phyloP scores from a whole-genome alignment of 2,113 vertebrate genomes.

The Callipepla squamata region DNA sequence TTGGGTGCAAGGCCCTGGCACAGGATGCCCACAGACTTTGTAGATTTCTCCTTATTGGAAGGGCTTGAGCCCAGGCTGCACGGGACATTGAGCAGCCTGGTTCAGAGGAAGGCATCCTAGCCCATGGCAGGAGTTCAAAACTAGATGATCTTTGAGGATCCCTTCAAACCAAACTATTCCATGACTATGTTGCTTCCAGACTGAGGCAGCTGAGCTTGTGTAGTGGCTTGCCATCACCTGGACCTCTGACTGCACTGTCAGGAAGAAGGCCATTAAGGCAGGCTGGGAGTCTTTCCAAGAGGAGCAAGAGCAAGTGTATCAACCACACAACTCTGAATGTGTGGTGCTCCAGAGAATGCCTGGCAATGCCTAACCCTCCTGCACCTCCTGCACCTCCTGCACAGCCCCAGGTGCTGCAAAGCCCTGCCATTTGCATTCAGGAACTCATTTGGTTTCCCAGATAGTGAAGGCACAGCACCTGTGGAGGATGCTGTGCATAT shows the following conservation, averaged over 20 bases:
- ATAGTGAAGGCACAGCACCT: background rate
- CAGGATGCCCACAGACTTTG: background rate
- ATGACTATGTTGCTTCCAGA: background rate
- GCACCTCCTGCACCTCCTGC: background rate
- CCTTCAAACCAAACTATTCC: background rate
- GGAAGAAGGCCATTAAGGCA: background rate
- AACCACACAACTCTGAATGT: background rate
- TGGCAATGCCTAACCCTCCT: background rate
- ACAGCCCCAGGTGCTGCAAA: background rate
- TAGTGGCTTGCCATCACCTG: background rate
- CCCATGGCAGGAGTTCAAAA: background rate
- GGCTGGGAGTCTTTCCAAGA: background rate
- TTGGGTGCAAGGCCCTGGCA: background rate
- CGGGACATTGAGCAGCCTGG: background rate
- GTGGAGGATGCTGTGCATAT: accelerated
- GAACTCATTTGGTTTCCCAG: background rate
- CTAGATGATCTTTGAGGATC: background rate
- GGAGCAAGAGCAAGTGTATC: background rate
- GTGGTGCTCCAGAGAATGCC: accelerated
- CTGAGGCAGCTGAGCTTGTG: background rate
- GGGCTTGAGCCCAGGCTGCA: background rate
- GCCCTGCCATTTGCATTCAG: background rate
- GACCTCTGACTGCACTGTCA: background rate
- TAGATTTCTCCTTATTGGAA: background rate
- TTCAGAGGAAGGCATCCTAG: background rate